Evolutionary conservation across 2,888 invertebrate species (phyloP), one percentile per base, ranked within the genome.

Genomic region (Caenorhabditis imperialis): DNA sequence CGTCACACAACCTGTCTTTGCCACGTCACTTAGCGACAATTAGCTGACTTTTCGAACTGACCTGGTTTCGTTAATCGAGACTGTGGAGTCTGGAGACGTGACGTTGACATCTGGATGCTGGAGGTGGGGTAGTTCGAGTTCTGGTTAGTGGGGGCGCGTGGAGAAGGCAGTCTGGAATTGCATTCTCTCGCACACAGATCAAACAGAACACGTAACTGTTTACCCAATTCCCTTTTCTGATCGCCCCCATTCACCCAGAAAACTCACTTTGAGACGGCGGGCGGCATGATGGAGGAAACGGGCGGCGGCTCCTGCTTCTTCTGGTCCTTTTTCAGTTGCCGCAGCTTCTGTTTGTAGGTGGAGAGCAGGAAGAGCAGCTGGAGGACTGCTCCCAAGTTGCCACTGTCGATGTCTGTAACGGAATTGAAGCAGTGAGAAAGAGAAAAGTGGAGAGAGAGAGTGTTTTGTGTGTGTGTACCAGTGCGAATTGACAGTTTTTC

Each of bases 361-460:
- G 96, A 96, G 58, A 97, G 91, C 75, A 95, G 94, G 90, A 96
- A 98, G 91, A 98, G 95, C 69, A 98, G 91, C 37, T 95, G 95
- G 71, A 98, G 91, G 53, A 97, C 95, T 42, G 96, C 93, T 90
- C 95, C 95, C 86, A 96, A 91, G 89, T 96, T 94, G 38, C 97
- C 97, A 88, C 96, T 94, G 85, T 94, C 92, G 87, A 98, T 93
- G 90, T 97, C 97, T 91, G 83, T 35, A 80, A 82, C 35, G 33
- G n/a, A n/a, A n/a, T n/a, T n/a, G n/a, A n/a, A n/a, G n/a, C n/a
- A n/a, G n/a, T n/a, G n/a, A n/a, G n/a, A n/a, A n/a, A n/a, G n/a
- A n/a, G n/a, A n/a, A n/a, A n/a, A n/a, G n/a, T n/a, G n/a, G n/a
- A n/a, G n/a, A n/a, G n/a, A n/a, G n/a, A n/a, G n/a, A n/a, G 62